phyloP scores from a whole-genome alignment of 2,113 vertebrate genomes.

The Trematocara zebra region DNA sequence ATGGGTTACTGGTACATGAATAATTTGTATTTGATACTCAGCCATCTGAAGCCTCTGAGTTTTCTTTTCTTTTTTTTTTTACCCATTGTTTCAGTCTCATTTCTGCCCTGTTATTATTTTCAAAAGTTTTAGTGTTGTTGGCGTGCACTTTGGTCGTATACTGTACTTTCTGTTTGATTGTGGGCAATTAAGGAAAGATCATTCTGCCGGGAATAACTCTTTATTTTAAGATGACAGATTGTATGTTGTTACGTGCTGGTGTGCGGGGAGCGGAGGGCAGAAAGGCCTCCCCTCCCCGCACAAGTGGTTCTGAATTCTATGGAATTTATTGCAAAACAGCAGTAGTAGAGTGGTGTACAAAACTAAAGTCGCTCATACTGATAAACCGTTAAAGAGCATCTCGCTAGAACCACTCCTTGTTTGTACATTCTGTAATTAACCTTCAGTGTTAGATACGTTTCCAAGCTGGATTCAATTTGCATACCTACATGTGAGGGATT shows the following conservation, averaged over 20 bases:
- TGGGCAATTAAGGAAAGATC: not conserved
- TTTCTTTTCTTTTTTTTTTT: not conserved
- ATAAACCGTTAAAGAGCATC: not conserved
- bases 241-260: not conserved
- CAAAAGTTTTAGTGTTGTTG: not conserved
- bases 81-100: not conserved
- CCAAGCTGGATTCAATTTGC: not conserved
- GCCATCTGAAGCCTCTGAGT: constrained; percentile 21
- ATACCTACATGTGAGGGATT: not conserved
- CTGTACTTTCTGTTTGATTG: not conserved
- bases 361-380: not conserved
- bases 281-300: not conserved
- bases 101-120: not conserved
- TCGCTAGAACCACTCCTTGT: not conserved
- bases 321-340: not conserved
- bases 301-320: not conserved
- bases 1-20: constrained; percentile 71
- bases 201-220: not conserved
- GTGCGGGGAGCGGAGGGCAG: not conserved
- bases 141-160: not conserved
- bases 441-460: not conserved
- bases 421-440: not conserved
- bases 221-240: not conserved
- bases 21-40: constrained; percentile 59
- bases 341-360: not conserved